These are phyloP conservation scores for Polyploca ridens DNA, from an alignment of 2,888 invertebrate genomes.

Conservation along the genomic window DNA sequence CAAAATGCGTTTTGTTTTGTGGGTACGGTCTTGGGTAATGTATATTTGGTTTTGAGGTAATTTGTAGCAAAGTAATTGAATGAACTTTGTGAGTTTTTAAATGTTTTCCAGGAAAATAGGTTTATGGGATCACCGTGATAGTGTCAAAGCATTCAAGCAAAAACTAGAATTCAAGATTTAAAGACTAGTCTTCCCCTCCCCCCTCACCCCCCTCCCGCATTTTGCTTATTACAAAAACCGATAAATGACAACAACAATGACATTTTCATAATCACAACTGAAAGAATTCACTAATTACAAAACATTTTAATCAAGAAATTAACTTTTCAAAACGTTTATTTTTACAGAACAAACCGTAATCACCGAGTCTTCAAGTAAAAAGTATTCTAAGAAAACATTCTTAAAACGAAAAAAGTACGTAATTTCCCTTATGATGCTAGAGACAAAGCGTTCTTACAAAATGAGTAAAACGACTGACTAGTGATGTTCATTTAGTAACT, in stretches of 20 bases:
- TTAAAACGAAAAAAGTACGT: conserved; percentile 14
- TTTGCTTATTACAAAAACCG: too few species aligned
- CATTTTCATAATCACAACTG: neutral
- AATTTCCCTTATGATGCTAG: conserved; percentile 16
- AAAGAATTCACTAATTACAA: neutral
- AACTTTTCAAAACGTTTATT: neutral
- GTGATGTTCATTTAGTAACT: neutral
- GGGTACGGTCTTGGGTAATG: neutral
- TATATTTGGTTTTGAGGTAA: too few species aligned
- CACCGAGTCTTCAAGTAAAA: conserved; percentile 16
- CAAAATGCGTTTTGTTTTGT: conserved; percentile 3
- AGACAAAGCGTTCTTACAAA: conserved; percentile 30
- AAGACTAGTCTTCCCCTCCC: neutral
- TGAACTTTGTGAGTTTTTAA: too few species aligned
- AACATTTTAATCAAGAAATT: neutral
- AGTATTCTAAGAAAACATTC: conserved; percentile 3
- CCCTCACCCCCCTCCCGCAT: too few species aligned
- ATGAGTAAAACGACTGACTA: conserved; percentile 32
- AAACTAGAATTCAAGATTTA: too few species aligned
- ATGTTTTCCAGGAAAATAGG: too few species aligned
- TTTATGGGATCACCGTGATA: too few species aligned
- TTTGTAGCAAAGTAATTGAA: too few species aligned
- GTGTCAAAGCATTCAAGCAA: too few species aligned
- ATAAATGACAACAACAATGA: neutral
- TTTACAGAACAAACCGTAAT: conserved; percentile 11